Base-by-base conservation (phyloP, 35 echinoderm and acorn worm species). In the Lytechinus pictus region DNA sequence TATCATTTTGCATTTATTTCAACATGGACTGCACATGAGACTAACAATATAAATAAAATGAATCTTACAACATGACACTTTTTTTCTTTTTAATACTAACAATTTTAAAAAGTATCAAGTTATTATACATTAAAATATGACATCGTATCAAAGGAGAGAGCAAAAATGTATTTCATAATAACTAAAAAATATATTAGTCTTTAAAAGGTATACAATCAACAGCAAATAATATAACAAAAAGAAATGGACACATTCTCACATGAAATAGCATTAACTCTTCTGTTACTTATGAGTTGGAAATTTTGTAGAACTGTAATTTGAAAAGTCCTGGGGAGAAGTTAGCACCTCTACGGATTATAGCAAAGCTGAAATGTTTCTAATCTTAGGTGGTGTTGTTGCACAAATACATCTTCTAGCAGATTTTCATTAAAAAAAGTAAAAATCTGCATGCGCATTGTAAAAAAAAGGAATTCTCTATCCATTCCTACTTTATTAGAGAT, bases 41-140 rank as follows among this genome's bases (percentile, higher is more conserved):
- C 66, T 79, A 79, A 79, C 66, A n/a, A 79, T 79, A 79, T 79
- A 79, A 79, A 79, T 79, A 79, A 44, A 79, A 79, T 79, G 66
- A 79, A 79, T 79, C 12, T 79, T 79, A 79, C 66, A 79, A 79
- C 14, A 79, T n/a, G 19, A 79, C 66, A 79, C 66, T 79, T 79
- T 79, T 79, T 79, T 79, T 44, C 33, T 44, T 24, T 79, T 79
- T 79, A 79, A 79, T 79, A 79, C 66, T 79, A 79, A 79, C 66
- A 79, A 7, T 71, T 79, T 79, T 12, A 60, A 79, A 79, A 79
- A 79, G 66, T 79, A 79, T 79, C 66, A 79, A 24, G 14, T 79
- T 79, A 79, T 79, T 79, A 79, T 24, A 79, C 66, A 79, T 79
- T 79, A 79, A 79, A 79, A 79, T 79, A 79, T 16, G 66, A 79